A percentile compares a stretch with the other conserved stretches of the same genome.
Evolutionary conservation across 64 coral and sea anemone species (phyloP).

Genomic region (Porites australiensis): DNA sequence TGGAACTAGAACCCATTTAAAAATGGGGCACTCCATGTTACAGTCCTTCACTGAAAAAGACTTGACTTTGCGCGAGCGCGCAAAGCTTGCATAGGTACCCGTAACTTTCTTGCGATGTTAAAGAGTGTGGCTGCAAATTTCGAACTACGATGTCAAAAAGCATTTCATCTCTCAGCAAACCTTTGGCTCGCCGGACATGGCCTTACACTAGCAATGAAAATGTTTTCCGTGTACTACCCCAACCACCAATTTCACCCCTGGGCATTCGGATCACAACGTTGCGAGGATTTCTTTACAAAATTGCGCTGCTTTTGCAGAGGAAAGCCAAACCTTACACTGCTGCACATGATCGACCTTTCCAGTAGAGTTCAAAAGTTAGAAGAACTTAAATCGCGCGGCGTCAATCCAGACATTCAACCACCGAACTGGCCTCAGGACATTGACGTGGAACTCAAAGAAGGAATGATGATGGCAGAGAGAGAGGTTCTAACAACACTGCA

Average conservation of each 20-base stretch:
- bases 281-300: not conserved
- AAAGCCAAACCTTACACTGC: not conserved
- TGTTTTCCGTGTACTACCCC: not conserved
- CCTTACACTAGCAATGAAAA: not conserved
- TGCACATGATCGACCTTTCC: not conserved
- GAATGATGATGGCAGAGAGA: not conserved
- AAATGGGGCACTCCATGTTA: not conserved
- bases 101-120: too few species aligned
- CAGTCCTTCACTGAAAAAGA: not conserved
- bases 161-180: too few species aligned
- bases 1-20: not conserved
- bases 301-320: not conserved
- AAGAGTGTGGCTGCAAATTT: too few species aligned
- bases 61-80: too few species aligned
- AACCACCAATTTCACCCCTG: not conserved
- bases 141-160: too few species aligned
- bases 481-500: not conserved
- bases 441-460: not conserved
- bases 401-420: too few species aligned
- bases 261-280: not conserved
- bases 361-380: not conserved
- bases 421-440: not conserved
- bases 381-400: not conserved
- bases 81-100: too few species aligned
- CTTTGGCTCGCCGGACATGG: not conserved